phyloP scores from a whole-genome alignment of 2,797 vertebrate species.

The Craterocephalus amniculus region DNA sequence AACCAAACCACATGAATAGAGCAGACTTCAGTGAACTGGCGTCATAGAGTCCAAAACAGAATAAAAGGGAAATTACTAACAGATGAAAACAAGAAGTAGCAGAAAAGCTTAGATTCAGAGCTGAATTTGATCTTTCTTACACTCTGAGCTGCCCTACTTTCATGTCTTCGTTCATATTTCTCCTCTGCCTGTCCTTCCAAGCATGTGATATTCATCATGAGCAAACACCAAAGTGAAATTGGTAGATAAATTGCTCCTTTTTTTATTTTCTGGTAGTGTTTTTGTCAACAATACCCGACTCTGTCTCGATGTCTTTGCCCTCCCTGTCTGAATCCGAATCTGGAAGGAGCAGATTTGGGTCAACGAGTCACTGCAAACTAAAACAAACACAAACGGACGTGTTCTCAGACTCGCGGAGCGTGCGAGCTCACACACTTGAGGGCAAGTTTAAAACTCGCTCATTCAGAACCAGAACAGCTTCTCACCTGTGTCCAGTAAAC shows the following conservation, averaged over 20 bases:
- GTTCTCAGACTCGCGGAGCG: conserved; percentile 7
- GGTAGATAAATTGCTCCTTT: not conserved
- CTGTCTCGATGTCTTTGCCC: not conserved
- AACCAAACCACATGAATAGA: conserved; percentile 67
- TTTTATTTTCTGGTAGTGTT: not conserved
- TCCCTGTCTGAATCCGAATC: conserved; percentile 13
- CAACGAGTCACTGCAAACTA: conserved; percentile 53
- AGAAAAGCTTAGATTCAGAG: conserved; percentile 17
- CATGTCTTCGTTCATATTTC: not conserved
- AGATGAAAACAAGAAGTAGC: conserved; percentile 64
- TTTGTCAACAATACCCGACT: not conserved
- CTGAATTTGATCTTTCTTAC: conserved; percentile 7
- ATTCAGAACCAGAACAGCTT: conserved; percentile 20
- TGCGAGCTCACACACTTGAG: conserved; percentile 7
- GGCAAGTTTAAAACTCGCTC: conserved; percentile 9
- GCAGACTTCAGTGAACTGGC: conserved; percentile 43
- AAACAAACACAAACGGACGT: conserved; percentile 22
- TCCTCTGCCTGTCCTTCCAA: not conserved
- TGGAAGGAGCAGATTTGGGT: conserved; percentile 49
- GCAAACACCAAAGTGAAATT: conserved; percentile 1
- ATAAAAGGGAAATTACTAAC: conserved; percentile 66
- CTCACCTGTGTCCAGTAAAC: not conserved
- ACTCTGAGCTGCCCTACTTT: conserved; percentile 6
- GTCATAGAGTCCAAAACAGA: conserved; percentile 50
- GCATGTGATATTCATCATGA: not conserved